Evolutionary conservation across 2,888 invertebrate genomes (phyloP).

Genomic region (Rhamphomyia laevipes): DNA sequence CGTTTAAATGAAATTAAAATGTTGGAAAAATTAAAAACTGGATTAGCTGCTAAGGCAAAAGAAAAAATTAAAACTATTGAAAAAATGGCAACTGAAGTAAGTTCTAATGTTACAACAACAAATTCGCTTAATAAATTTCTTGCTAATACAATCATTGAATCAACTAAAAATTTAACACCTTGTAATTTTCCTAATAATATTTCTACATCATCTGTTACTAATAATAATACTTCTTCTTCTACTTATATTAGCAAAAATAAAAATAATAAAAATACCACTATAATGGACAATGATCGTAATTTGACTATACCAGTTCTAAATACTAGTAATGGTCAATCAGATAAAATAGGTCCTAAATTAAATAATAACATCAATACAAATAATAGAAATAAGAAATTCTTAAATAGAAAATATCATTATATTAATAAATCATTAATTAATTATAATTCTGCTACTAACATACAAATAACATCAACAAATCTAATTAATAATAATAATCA

Average conservation of each 20-base stretch:
- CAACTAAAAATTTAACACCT: background rate
- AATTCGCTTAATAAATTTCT: slow-evolving; percentile 38
- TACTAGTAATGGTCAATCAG: too few relatives aligned
- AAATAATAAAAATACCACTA: slow-evolving; percentile 1
- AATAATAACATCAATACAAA: too few relatives aligned
- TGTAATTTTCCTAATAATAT: background rate
- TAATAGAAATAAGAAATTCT: too few relatives aligned
- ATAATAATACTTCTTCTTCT: background rate
- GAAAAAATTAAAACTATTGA: slow-evolving; percentile 46
- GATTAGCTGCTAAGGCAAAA: slow-evolving; percentile 59
- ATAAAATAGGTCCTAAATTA: too few relatives aligned
- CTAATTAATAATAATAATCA: too few relatives aligned
- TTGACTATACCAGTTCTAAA: slow-evolving; percentile 11
- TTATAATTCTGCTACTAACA: slow-evolving; percentile 5
- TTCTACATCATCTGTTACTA: background rate
- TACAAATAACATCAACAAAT: too few relatives aligned
- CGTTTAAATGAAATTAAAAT: slow-evolving; percentile 51
- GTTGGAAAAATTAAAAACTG: slow-evolving; percentile 51
- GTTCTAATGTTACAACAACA: slow-evolving; percentile 18
- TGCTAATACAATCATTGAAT: slow-evolving; percentile 22
- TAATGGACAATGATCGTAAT: slow-evolving; percentile 10
- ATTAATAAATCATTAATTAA: background rate
- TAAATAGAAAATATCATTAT: too few relatives aligned
- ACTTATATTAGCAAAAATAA: background rate
- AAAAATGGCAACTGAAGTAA: slow-evolving; percentile 33